A percentile compares a stretch with the other conserved stretches of the same genome.
Evolutionary conservation across 1,140 invertebrate genomes (phyloP).

Genomic region (Megathymus violae): DNA sequence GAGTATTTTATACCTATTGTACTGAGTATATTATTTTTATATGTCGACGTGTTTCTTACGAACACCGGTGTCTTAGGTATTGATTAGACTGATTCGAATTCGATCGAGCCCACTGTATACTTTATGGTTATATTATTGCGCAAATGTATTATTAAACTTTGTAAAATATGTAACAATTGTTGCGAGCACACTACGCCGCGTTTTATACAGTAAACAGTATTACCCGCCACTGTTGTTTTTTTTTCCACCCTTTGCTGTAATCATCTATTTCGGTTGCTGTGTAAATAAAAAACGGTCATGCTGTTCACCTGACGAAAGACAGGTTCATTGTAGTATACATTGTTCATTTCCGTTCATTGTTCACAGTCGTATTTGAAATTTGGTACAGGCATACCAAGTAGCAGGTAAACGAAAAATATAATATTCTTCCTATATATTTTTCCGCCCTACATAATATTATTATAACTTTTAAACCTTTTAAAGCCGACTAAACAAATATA

Average conservation of each 20-base stretch:
- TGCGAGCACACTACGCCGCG: constrained; percentile 1
- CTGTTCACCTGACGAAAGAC: too few species aligned
- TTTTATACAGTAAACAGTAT: constrained; percentile 55
- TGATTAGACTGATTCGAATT: constrained; percentile 19
- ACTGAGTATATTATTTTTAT: constrained; percentile 45
- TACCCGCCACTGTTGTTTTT: constrained; percentile 32
- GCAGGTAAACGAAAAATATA: too few species aligned
- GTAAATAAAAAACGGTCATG: too few species aligned
- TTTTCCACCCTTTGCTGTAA: constrained; percentile 19
- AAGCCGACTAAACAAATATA: too few species aligned
- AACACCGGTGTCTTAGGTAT: constrained; percentile 11
- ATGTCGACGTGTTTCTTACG: constrained; percentile 14
- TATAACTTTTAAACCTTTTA: too few species aligned
- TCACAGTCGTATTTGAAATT: too few species aligned
- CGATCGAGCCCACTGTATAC: constrained; percentile 21
- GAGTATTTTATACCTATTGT: constrained; percentile 29
- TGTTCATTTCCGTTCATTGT: too few species aligned
- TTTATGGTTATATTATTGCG: constrained; percentile 11
- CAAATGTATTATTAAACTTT: constrained; percentile 26
- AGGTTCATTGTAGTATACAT: too few species aligned
- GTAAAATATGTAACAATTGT: constrained; percentile 17
- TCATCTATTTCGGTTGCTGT: too few species aligned
- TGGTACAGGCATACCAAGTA: too few species aligned
- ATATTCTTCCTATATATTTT: too few species aligned
- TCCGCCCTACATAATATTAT: too few species aligned